Base-by-base conservation (phyloP, 92 coral and sea anemone genomes). In the Parazoanthus atlanticus region DNA sequence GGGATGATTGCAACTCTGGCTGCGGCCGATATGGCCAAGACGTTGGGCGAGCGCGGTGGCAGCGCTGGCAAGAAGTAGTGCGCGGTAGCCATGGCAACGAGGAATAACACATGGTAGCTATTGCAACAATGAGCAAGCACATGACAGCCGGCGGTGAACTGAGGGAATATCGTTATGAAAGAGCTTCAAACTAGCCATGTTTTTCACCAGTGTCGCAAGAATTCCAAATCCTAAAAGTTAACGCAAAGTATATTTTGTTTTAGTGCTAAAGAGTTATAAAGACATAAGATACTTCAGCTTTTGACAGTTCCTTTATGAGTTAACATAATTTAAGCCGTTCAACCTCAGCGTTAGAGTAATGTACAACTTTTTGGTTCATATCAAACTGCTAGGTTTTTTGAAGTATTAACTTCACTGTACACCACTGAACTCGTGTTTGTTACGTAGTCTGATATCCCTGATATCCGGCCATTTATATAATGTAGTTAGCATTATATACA, bases 1-100 rank as follows among this genome's bases (percentile, higher is more conserved):
- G 99, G 99, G 17, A 95, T 95, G 99, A 61, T 92, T 8, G 99
- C 94, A 0, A 93, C 96, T 0, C 89, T 92, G 89, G 98, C 96
- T 13, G 91, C 91, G 2, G 91, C 93, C 30, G 94, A 93, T 69
- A 82, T 92, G 86, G 90, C 91, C 11, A 91, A 91, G 76, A 80
- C 38, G 19, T n/a, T 49, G 16, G 67, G 87, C 78, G 78, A 69
- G 16, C 78, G 78, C 12, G 10, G 78, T 17, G 78, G 87, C 17
- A 84, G 87, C 26, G 66, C 78, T 16, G 87, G 87, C 17, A 84
- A 84, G 41, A 84, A 84, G 76, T 69, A 70, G 33, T 11, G 10
- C 23, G 41, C 5, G n/a, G 43, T 84, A 84, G 65, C 64, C 78
- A 5, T 30, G 66, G 78, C 26, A 69, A 43, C 69, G 17, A 61